These are phyloP conservation scores for Melanerpes aurifrons DNA, from an alignment of 2,113 vertebrate genomes.

Conservation along the genomic window DNA sequence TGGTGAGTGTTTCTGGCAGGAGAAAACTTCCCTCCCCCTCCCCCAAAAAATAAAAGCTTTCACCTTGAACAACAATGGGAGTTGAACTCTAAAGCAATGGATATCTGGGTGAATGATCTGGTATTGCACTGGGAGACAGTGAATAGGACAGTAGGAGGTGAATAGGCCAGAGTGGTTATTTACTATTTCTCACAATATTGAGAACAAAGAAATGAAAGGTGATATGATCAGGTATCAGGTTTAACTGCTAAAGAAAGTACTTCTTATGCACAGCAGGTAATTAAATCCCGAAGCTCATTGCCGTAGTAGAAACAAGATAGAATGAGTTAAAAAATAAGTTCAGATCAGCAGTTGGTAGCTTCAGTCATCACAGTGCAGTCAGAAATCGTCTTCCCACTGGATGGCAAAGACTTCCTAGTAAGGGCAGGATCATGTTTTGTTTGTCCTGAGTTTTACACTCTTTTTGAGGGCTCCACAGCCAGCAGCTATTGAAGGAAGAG, in stretches of 20 bases:
- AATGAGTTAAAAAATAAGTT: background rate
- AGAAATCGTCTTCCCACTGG: background rate
- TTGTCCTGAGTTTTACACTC: background rate
- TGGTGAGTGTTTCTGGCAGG: constrained; percentile 30
- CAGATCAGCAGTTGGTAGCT: background rate
- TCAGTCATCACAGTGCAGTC: background rate
- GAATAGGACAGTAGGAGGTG: background rate
- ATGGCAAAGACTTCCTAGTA: background rate
- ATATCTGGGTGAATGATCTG: constrained; percentile 45
- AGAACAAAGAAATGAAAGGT: constrained; percentile 13
- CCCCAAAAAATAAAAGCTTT: background rate
- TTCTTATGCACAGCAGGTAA: background rate
- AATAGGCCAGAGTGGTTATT: constrained; percentile 22
- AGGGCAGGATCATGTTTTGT: background rate
- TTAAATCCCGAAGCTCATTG: background rate
- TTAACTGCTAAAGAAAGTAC: background rate
- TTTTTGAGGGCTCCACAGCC: background rate
- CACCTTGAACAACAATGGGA: background rate
- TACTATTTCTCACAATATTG: constrained; percentile 26
- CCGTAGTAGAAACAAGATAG: background rate
- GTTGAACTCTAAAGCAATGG: background rate
- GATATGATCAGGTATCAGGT: background rate
- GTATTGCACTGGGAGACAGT: background rate
- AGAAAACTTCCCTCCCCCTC: background rate
- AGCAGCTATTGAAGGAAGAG: background rate